phyloP scores from a whole-genome alignment of 2,888 invertebrate species.

The Julus scandinavius region DNA sequence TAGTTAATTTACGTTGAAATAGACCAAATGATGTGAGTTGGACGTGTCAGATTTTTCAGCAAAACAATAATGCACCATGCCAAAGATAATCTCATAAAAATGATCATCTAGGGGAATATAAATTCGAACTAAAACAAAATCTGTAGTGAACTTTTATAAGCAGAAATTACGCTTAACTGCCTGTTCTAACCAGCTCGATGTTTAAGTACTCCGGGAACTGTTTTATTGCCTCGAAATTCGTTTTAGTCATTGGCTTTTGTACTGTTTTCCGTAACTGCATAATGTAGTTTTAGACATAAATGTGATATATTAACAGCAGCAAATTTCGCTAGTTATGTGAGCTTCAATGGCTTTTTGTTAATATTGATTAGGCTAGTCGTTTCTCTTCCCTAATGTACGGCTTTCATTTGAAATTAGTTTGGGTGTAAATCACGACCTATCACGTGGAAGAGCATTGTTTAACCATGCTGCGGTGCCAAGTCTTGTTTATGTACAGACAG shows the following conservation, averaged over 20 bases:
- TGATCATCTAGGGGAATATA: neutral
- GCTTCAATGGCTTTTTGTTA: conserved; percentile 32
- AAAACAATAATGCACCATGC: no score
- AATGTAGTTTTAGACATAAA: neutral
- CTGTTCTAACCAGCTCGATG: neutral
- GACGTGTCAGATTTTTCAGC: no score
- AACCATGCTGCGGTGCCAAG: neutral
- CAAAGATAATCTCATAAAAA: neutral
- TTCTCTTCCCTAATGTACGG: conserved; percentile 28
- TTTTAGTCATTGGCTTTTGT: neutral
- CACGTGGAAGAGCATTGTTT: neutral
- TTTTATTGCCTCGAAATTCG: neutral
- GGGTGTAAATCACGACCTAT: neutral
- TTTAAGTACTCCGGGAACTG: neutral
- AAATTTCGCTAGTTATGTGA: neutral
- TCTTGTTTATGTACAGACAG: neutral
- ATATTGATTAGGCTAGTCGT: neutral
- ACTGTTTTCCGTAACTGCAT: neutral
- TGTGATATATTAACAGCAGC: neutral
- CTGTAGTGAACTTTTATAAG: neutral
- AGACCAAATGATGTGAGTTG: no score
- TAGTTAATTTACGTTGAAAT: no score
- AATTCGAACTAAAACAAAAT: neutral
- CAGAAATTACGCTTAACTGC: neutral
- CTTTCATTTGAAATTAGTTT: neutral